Base-by-base conservation (phyloP, 2,113 vertebrate genomes). In the Calyptommatus sinebrachiatus region DNA sequence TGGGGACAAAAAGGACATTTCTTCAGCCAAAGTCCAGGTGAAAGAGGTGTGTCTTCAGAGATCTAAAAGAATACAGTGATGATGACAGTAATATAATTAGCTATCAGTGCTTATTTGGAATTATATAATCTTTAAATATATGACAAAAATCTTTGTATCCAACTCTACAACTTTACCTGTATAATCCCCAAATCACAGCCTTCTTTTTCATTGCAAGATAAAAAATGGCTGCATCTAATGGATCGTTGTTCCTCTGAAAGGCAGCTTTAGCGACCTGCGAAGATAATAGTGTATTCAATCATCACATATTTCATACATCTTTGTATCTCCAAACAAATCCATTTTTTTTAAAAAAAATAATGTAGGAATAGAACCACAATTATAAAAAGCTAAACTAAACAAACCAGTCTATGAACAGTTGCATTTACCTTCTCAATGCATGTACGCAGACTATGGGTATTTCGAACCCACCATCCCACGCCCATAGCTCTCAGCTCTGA, bases 201-300 rank as follows among this genome's bases (percentile, higher is more conserved):
- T 99, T 99, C 95, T 99, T 99, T 93, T 96, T 99, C 96, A 99
- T 94, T 1, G 98, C 98, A 0, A 99, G 96, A 90, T 99, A 99
- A 93, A 97, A 99, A 90, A 99, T 94, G 61, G 98, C 98, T 4
- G 97, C 97, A 60, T 99, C 98, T 92, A 99, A 94, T 35, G 98
- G 98, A 93, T 99, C 96, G 12, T 95, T 98, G 89, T 96, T 98
- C 88, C 93, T 94, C 84, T 97, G 97, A 93, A 99, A 99, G 68
- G 97, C 96, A 77, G 97, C 95, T 94, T 99, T 99, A 85, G 98
- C 98, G 84, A 99, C 98, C 98, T 99, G 91, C 82, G 85, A 92
- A 88, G 80, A 81, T 12, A 73, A 29, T 68, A 50, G 2, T 53
- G 26, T 5, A 78, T n/a, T 20, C 26, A 24, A 29, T 67, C 8